Evolutionary conservation across 2,797 vertebrate genomes (phyloP).

Genomic region (Lutjanus argentimaculatus): DNA sequence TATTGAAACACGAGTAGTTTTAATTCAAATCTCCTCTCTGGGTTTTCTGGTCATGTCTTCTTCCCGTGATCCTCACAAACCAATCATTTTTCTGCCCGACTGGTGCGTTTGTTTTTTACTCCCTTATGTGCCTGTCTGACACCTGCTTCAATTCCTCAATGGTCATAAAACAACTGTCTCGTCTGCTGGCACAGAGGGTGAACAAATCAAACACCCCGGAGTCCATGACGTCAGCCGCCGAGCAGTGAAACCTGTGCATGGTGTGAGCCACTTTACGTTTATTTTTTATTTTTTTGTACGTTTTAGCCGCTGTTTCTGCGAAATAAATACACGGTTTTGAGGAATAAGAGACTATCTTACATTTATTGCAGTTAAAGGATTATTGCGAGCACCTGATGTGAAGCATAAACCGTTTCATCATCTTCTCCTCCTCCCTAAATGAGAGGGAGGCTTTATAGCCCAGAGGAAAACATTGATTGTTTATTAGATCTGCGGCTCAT

Average conservation of each 20-base stretch:
- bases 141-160: accelerated
- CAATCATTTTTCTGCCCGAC: slow-evolving; percentile 67
- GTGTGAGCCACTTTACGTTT: slow-evolving; percentile 6
- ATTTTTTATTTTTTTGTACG: neutral
- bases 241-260: slow-evolving; percentile 19
- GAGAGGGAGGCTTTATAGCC: slow-evolving; percentile 44
- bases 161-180: accelerated
- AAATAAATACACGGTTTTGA: neutral
- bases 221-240: slow-evolving; percentile 42
- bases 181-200: neutral
- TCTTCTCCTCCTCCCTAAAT: slow-evolving; percentile 46
- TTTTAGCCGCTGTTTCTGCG: neutral
- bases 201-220: slow-evolving; percentile 19
- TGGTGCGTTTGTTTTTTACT: slow-evolving; percentile 49
- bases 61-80: slow-evolving; percentile 56
- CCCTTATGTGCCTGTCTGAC: accelerated
- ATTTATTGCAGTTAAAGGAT: neutral
- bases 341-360: neutral
- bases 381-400: slow-evolving; percentile 28
- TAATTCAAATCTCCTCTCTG: too few relatives aligned
- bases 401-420: slow-evolving; percentile 21
- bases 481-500: slow-evolving; percentile 17
- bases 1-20: too few relatives aligned
- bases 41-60: neutral
- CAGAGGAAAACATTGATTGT: slow-evolving; percentile 47